phyloP scores from a whole-genome alignment of 2,113 vertebrate species.

The Neodontobutis hainanensis region DNA sequence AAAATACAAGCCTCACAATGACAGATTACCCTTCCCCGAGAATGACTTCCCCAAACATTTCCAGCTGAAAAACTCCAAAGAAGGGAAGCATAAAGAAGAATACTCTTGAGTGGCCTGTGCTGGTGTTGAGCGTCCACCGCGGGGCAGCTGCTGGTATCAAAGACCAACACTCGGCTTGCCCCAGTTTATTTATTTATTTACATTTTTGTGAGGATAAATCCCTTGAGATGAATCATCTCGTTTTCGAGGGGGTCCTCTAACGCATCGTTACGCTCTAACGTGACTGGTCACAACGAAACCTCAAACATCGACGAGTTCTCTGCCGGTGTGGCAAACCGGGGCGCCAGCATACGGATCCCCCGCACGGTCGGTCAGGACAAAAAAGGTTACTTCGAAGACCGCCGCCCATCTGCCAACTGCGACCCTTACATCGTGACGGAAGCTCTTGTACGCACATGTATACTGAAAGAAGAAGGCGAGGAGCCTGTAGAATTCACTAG shows the following conservation, averaged over 20 bases:
- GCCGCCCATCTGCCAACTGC: constrained; percentile 92
- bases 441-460: constrained; percentile 88
- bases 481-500: constrained; percentile 85
- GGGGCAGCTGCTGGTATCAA: constrained; percentile 22
- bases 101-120: not conserved
- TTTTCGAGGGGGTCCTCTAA: too few species aligned
- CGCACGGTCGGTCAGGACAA: constrained; percentile 87
- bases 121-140: constrained; percentile 3
- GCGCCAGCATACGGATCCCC: constrained; percentile 93
- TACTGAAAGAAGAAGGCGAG: constrained; percentile 88
- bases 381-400: constrained; percentile 95
- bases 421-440: constrained; percentile 91
- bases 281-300: constrained; percentile 90
- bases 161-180: not conserved
- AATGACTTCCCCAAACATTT: constrained; percentile 50
- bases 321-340: constrained; percentile 88
- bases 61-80: constrained; percentile 30
- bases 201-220: too few species aligned
- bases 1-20: constrained; percentile 39
- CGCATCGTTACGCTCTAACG: too few species aligned
- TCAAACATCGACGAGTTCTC: constrained; percentile 94
- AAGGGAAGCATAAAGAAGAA: constrained; percentile 10
- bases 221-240: too few species aligned
- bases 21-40: constrained; percentile 31
- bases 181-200: too few species aligned